Evolutionary conservation across 2,888 invertebrate genomes (phyloP).

Genomic region (Perizoma affinitatum): DNA sequence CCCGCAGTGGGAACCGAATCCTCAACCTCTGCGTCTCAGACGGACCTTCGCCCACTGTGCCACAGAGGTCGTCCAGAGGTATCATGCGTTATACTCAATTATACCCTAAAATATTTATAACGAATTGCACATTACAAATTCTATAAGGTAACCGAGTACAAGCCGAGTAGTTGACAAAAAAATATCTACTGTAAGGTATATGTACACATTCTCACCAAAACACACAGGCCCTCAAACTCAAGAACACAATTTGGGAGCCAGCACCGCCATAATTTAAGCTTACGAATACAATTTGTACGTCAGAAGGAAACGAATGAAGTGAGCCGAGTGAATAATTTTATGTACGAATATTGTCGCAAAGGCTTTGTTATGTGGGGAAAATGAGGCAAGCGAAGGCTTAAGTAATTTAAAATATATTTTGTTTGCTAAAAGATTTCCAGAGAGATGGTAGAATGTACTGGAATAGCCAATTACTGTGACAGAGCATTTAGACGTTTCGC

Average conservation of each 20-base stretch:
- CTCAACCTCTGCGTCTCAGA: too few relatives aligned
- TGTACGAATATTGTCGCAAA: slow-evolving; percentile 50
- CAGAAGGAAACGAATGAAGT: slow-evolving; percentile 67
- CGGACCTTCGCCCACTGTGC: too few relatives aligned
- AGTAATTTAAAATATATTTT: slow-evolving; percentile 34
- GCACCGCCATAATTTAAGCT: slow-evolving; percentile 66
- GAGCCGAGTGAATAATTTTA: slow-evolving; percentile 66
- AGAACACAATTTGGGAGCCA: slow-evolving; percentile 55
- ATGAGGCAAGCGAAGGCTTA: slow-evolving; percentile 24
- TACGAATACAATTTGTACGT: slow-evolving; percentile 71
- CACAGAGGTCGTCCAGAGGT: too few relatives aligned
- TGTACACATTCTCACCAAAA: slow-evolving; percentile 14
- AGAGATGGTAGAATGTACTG: slow-evolving; percentile 12
- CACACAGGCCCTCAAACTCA: slow-evolving; percentile 21
- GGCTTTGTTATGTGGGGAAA: slow-evolving; percentile 42
- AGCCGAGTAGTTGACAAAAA: too few relatives aligned
- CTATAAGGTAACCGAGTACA: too few relatives aligned
- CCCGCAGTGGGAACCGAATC: too few relatives aligned
- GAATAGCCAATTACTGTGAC: slow-evolving; percentile 22
- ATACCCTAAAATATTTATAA: too few relatives aligned
- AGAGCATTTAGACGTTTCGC: slow-evolving; percentile 4
- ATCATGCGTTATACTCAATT: too few relatives aligned
- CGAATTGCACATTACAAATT: too few relatives aligned
- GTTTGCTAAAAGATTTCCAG: slow-evolving; percentile 22
- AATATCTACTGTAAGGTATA: too few relatives aligned